Conservation (phyloP, 2,113 vertebrate genomes). For the Mastomys coucha region DNA sequence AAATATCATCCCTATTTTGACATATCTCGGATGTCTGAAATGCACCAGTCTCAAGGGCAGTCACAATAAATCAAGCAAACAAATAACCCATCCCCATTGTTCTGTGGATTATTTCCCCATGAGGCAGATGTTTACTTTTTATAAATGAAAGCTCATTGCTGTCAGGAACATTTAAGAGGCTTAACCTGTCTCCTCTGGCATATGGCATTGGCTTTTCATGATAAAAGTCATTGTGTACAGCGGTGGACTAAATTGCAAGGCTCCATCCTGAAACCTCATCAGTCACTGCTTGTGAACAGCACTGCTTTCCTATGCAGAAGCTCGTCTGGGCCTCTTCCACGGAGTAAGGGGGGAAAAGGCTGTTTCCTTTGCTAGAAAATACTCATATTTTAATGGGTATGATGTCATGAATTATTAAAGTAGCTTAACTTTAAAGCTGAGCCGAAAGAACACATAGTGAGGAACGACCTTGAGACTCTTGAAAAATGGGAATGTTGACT, state of each 20-base stretch:
- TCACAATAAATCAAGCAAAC: constrained; percentile 73
- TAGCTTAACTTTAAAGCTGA: constrained; percentile 84
- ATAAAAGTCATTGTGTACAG: constrained; percentile 67
- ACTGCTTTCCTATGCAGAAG: constrained; percentile 69
- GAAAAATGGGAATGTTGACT: constrained; percentile 84
- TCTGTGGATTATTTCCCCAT: constrained; percentile 74
- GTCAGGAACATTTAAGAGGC: constrained; percentile 82
- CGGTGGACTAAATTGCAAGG: constrained; percentile 38
- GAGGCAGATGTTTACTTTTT: constrained; percentile 81
- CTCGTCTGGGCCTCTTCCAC: constrained; percentile 80
- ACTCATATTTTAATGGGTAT: constrained; percentile 86
- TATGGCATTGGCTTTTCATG: constrained; percentile 76
- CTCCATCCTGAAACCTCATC: constrained; percentile 78
- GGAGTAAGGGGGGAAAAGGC: constrained; percentile 71
- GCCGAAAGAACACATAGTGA: constrained; percentile 83
- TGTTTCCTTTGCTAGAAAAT: constrained; percentile 87
- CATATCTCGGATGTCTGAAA: background rate
- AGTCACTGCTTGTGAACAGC: constrained; percentile 47
- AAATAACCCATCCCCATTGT: constrained; percentile 75
- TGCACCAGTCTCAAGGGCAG: background rate
- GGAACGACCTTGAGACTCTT: constrained; percentile 86
- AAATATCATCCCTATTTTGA: constrained; percentile 35
- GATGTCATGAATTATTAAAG: constrained; percentile 87
- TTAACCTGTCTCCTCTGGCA: constrained; percentile 82
- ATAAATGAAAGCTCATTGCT: constrained; percentile 81